phyloP scores from a whole-genome alignment of 1,140 invertebrate species.

The Drosophila pseudoobscura region DNA sequence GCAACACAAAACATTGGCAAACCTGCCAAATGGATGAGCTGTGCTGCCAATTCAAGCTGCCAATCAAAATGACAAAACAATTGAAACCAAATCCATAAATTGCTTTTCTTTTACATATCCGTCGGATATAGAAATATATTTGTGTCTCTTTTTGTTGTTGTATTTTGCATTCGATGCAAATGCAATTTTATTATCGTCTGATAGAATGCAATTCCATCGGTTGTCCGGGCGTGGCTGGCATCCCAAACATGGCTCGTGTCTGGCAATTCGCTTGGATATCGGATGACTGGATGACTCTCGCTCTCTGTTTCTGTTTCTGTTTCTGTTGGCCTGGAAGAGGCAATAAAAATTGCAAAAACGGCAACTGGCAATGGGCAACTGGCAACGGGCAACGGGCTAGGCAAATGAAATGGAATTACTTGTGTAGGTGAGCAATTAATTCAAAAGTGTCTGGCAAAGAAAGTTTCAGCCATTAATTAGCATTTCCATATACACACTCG shows the following conservation, averaged over 20 bases:
- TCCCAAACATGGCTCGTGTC: constrained; percentile 62
- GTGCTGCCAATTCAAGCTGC: constrained; percentile 63
- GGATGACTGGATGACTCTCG: constrained; percentile 44
- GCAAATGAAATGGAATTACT: constrained; percentile 43
- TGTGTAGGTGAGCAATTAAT: constrained; percentile 67
- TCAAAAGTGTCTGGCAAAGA: constrained; percentile 64
- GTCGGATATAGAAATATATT: not conserved
- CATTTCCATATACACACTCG: constrained; percentile 36
- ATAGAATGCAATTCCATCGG: constrained; percentile 57
- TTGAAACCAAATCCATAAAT: constrained; percentile 73
- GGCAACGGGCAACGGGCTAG: not conserved
- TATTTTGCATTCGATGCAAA: constrained; percentile 55
- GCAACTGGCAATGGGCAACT: constrained; percentile 4
- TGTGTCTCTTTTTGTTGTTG: not conserved
- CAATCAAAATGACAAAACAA: constrained; percentile 76
- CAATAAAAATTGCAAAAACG: constrained; percentile 39
- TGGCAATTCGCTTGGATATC: constrained; percentile 36
- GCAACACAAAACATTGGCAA: constrained; percentile 4
- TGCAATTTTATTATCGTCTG: constrained; percentile 60
- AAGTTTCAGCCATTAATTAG: constrained; percentile 75
- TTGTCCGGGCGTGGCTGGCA: constrained; percentile 38
- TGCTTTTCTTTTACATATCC: constrained; percentile 40
- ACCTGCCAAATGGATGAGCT: constrained; percentile 45
- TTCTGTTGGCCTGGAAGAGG: constrained; percentile 5
- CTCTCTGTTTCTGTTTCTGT: too few relatives aligned